These are phyloP conservation scores for Nymphalis c-album DNA, from an alignment of 2,888 invertebrate species.

Conservation along the genomic window DNA sequence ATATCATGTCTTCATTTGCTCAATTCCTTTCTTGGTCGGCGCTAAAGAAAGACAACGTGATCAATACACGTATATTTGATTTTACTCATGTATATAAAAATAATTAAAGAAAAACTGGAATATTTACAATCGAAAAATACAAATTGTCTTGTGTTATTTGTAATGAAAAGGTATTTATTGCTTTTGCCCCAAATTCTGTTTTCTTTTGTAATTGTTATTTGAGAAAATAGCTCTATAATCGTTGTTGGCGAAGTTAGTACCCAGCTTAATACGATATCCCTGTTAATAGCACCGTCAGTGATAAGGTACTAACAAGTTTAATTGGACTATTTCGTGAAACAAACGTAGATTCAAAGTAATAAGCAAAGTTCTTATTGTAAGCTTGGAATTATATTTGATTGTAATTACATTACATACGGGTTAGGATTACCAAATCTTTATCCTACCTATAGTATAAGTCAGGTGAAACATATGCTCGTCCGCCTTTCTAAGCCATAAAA, in stretches of 20 bases:
- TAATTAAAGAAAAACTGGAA: too few species aligned
- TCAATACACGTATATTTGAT: too few species aligned
- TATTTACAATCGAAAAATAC: neutral
- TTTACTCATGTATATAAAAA: too few species aligned
- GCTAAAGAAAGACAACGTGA: too few species aligned
- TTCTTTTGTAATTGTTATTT: conserved; percentile 24
- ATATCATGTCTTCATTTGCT: too few species aligned
- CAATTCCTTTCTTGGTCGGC: too few species aligned
- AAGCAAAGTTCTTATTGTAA: neutral
- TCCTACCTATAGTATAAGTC: too few species aligned
- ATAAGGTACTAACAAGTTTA: conserved; percentile 28
- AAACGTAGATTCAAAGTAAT: neutral
- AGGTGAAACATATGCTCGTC: too few species aligned
- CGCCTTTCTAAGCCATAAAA: too few species aligned
- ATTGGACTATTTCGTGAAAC: conserved; percentile 14
- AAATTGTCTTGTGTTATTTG: neutral
- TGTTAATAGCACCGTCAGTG: conserved; percentile 22
- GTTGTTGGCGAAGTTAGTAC: conserved; percentile 18
- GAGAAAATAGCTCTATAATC: conserved; percentile 25
- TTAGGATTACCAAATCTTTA: too few species aligned
- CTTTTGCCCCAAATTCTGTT: conserved; percentile 14
- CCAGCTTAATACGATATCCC: conserved; percentile 23
- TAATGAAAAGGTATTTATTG: neutral
- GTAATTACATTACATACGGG: too few species aligned
- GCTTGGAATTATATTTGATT: neutral